These are phyloP conservation scores for Trisateles emortualis DNA, from an alignment of 2,888 invertebrate genomes.

Conservation along the genomic window DNA sequence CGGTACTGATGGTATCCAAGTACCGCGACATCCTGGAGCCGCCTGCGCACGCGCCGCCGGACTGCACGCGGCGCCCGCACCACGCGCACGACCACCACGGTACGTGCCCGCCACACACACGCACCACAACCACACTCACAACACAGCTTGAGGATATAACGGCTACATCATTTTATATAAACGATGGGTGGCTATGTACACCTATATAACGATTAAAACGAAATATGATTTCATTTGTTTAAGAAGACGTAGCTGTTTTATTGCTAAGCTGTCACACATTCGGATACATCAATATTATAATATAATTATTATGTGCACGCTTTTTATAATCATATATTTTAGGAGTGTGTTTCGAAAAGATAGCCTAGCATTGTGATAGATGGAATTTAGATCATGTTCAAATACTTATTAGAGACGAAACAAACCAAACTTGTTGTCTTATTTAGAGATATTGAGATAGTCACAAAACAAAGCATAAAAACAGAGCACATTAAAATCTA, in stretches of 20 bases:
- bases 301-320: constrained; percentile 49
- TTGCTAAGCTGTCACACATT: constrained; percentile 1
- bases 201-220: too few relatives aligned
- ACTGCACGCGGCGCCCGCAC: constrained; percentile 68
- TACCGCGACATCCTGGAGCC: constrained; percentile 99
- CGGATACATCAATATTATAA: constrained; percentile 9
- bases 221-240: not conserved
- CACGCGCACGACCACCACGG: constrained; percentile 82
- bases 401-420: not conserved
- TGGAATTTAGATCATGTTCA: not conserved
- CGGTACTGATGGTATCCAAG: constrained; percentile 99
- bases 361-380: not conserved
- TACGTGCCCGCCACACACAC: constrained; percentile 43
- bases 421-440: too few relatives aligned
- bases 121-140: constrained; percentile 2
- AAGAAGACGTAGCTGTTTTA: not conserved
- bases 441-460: not conserved
- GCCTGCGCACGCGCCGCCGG: constrained; percentile 88
- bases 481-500: not conserved
- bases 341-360: not conserved
- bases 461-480: not conserved
- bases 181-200: too few relatives aligned
- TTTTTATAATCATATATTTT: constrained; percentile 23
- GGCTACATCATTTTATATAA: too few relatives aligned
- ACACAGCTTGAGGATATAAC: not conserved